A percentile compares a stretch with the other conserved stretches of the same genome.
Conservation (phyloP, 2,797 vertebrate genomes). For the Odontamblyopus rebecca region DNA sequence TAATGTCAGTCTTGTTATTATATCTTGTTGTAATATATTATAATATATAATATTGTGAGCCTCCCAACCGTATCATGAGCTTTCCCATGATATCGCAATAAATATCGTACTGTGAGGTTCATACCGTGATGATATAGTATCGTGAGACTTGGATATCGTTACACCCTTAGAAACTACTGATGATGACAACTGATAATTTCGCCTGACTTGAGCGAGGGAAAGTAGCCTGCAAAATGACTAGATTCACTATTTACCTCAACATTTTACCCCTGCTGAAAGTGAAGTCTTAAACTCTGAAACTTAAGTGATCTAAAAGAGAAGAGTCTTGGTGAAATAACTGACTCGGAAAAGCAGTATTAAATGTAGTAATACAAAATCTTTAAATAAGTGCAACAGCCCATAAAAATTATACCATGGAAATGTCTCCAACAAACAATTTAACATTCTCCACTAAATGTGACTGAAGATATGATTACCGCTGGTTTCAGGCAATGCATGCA, state of each 20-base stretch:
- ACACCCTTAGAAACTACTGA: background rate
- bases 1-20: too few species aligned
- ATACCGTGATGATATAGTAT: too few species aligned
- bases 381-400: constrained; percentile 46
- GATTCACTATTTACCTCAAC: background rate
- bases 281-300: background rate
- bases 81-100: too few species aligned
- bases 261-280: background rate
- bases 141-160: too few species aligned
- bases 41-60: too few species aligned
- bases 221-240: background rate
- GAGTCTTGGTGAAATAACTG: background rate
- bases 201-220: background rate
- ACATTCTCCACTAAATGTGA: constrained; percentile 43
- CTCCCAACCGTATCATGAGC: too few species aligned
- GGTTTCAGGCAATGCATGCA: constrained; percentile 51
- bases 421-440: constrained; percentile 51
- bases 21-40: too few species aligned
- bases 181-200: background rate
- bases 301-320: background rate
- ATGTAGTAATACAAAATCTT: constrained; percentile 5
- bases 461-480: constrained; percentile 49
- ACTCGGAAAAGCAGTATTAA: background rate
- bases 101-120: too few species aligned
- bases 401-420: constrained; percentile 59